Conservation (phyloP, 53 echinoderm and acorn worm species). For the Echinometra lucunter region DNA sequence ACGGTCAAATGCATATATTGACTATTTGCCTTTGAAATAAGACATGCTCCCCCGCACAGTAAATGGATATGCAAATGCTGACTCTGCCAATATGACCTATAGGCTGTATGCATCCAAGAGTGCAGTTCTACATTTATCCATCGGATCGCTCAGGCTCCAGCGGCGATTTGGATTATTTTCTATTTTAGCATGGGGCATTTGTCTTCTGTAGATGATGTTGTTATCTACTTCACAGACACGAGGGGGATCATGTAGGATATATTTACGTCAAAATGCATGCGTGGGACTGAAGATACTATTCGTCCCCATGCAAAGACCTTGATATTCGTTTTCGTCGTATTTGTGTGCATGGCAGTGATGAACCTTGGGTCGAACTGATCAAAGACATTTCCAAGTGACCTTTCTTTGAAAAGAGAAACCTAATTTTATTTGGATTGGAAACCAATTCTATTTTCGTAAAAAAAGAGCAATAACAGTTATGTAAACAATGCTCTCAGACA, state of each 20-base stretch:
- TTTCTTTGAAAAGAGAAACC: neutral
- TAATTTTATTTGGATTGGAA: conserved; percentile 16
- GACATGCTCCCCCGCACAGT: neutral
- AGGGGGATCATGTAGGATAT: neutral
- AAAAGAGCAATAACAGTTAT: conserved; percentile 5
- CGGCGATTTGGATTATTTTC: neutral
- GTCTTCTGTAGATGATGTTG: neutral
- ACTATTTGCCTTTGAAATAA: conserved; percentile 36
- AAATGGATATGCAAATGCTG: conserved; percentile 34
- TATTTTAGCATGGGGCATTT: conserved; percentile 1
- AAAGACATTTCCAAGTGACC: neutral
- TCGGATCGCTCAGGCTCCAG: neutral
- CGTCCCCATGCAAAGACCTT: too few relatives aligned
- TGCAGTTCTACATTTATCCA: neutral
- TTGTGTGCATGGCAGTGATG: neutral
- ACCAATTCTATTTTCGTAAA: neutral
- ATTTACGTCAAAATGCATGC: neutral
- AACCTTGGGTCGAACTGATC: neutral
- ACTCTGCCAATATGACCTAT: neutral
- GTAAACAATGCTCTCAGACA: neutral
- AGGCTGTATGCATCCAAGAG: neutral
- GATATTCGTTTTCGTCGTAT: neutral
- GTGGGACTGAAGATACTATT: neutral
- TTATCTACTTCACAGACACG: neutral
- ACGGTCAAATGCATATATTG: conserved; percentile 38